These are phyloP conservation scores for Drosophila littoralis DNA, from an alignment of 1,140 invertebrate genomes.

Conservation along the genomic window DNA sequence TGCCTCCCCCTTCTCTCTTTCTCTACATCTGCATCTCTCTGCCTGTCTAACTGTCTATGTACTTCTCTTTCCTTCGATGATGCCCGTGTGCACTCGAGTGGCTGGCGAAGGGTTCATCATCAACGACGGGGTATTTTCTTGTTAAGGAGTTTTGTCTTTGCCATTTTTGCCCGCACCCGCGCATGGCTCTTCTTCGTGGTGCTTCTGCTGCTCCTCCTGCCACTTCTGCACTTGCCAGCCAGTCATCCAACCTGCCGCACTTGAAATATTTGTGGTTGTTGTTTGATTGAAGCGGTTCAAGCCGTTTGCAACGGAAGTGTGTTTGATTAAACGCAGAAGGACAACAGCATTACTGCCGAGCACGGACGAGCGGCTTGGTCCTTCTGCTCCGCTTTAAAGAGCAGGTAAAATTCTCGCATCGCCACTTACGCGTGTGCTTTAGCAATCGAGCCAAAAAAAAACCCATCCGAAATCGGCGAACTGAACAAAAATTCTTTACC, in stretches of 20 bases:
- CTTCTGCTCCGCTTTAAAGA: constrained; percentile 49
- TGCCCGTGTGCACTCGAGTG: constrained; percentile 65
- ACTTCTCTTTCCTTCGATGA: constrained; percentile 10
- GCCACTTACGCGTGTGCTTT: no score
- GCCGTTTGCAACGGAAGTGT: constrained; percentile 80
- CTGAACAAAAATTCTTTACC: neutral
- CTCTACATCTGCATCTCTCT: neutral
- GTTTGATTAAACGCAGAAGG: constrained; percentile 78
- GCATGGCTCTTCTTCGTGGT: neutral
- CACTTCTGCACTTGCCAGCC: constrained; percentile 51
- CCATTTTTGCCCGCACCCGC: neutral
- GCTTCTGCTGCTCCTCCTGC: constrained; percentile 5
- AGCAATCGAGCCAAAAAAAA: neutral
- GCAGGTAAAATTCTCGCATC: constrained; percentile 50
- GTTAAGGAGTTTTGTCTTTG: constrained; percentile 75
- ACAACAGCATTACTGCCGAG: constrained; percentile 50
- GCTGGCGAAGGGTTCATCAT: constrained; percentile 72
- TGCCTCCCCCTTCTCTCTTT: neutral
- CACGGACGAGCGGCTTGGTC: constrained; percentile 9
- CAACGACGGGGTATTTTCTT: constrained; percentile 74
- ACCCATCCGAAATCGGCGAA: neutral
- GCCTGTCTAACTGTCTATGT: neutral
- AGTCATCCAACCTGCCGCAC: constrained; percentile 66
- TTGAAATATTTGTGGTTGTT: constrained; percentile 82
- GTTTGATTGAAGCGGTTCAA: constrained; percentile 81